Percentiles rank a stretch among this genome's conserved stretches.
Evolutionary conservation across 2,113 vertebrate species (phyloP).

Genomic region (Plecotus auritus): DNA sequence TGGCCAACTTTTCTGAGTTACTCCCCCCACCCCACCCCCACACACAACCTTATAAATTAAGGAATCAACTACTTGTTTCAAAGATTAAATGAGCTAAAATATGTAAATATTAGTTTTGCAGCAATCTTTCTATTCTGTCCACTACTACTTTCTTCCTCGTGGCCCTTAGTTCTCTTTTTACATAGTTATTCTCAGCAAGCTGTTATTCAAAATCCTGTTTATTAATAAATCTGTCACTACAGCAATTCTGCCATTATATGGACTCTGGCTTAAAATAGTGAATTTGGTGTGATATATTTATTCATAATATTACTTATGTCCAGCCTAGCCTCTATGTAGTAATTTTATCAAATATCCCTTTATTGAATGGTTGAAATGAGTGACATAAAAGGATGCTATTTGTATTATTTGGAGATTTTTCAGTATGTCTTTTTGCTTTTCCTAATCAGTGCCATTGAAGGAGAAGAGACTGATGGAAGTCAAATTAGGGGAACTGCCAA

Average conservation of each 20-base stretch:
- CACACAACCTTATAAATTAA: background rate
- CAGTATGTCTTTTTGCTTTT: background rate
- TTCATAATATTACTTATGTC: background rate
- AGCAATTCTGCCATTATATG: background rate
- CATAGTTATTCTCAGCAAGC: background rate
- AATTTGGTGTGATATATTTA: background rate
- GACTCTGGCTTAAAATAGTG: background rate
- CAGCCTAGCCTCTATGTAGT: background rate
- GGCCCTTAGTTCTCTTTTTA: background rate
- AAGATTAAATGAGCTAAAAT: background rate
- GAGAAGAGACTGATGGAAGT: conserved; percentile 92
- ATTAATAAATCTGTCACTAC: background rate
- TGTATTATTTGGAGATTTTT: background rate
- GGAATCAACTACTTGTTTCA: background rate
- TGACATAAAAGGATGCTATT: background rate
- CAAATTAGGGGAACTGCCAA: conserved; percentile 89
- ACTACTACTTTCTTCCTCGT: background rate
- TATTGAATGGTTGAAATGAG: background rate
- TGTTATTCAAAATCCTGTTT: background rate
- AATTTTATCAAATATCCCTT: background rate
- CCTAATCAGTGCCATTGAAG: conserved; percentile 84
- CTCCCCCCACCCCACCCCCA: rapidly evolving
- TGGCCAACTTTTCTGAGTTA: background rate
- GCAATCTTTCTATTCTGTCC: background rate
- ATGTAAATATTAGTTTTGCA: background rate